A percentile compares a stretch with the other conserved stretches of the same genome.
Conservation (phyloP, 2,797 vertebrate species). For the Muscicapa comitata region DNA sequence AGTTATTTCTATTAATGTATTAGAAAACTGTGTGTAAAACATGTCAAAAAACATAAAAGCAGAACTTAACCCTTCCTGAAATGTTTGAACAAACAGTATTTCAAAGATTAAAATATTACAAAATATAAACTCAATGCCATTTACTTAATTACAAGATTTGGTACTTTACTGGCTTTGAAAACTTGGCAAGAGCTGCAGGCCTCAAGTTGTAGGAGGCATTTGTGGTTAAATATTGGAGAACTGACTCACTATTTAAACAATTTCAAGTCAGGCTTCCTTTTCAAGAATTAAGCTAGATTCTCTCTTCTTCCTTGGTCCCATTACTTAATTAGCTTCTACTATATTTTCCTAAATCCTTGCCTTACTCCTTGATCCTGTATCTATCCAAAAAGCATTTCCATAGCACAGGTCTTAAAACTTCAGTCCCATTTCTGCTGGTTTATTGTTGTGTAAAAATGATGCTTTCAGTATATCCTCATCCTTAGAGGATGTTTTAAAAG, state of each 20-base stretch:
- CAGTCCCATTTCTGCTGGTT: not conserved
- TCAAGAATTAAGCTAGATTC: slow-evolving; percentile 14
- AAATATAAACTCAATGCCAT: not conserved
- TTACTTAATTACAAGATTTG: slow-evolving; percentile 11
- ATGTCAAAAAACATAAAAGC: not conserved
- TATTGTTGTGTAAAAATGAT: not conserved
- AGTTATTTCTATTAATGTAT: not conserved
- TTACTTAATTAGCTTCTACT: not conserved
- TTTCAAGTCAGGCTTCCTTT: slow-evolving; percentile 18
- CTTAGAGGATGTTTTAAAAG: not conserved
- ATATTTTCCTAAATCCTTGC: not conserved
- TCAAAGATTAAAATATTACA: not conserved
- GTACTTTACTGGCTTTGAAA: not conserved
- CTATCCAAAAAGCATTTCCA: not conserved
- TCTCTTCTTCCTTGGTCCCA: not conserved
- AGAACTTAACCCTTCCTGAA: not conserved
- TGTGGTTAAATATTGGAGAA: slow-evolving; percentile 27
- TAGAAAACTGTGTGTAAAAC: not conserved
- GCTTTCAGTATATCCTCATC: not conserved
- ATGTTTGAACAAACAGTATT: not conserved
- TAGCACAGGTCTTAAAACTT: not conserved
- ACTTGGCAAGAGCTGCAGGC: not conserved
- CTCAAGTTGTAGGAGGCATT: slow-evolving; percentile 29
- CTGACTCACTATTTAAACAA: slow-evolving; percentile 40
- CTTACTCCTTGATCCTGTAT: not conserved